These are phyloP conservation scores for Asteroscopus sphinx DNA, from an alignment of 2,888 invertebrate species.

Conservation along the genomic window DNA sequence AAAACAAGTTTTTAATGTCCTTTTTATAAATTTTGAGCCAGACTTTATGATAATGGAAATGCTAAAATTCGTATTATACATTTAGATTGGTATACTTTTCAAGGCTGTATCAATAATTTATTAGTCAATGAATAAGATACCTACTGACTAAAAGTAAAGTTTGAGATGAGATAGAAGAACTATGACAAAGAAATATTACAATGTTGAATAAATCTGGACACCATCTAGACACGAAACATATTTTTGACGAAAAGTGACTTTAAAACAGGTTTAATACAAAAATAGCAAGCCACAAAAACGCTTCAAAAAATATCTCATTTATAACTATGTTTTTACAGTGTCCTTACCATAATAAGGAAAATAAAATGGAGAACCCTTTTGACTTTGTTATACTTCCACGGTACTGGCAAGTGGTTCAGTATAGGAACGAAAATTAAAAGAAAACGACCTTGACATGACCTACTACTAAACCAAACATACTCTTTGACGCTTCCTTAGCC, in stretches of 20 bases:
- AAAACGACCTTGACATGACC: slow-evolving; percentile 39
- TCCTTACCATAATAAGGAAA: slow-evolving; percentile 16
- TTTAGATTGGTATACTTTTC: slow-evolving; percentile 12
- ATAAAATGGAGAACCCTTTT: slow-evolving; percentile 40
- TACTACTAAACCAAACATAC: too few relatives aligned
- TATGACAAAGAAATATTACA: too few relatives aligned
- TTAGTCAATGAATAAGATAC: too few relatives aligned
- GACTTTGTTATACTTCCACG: slow-evolving; percentile 26
- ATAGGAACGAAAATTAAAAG: slow-evolving; percentile 36
- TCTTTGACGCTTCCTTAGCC: too few relatives aligned
- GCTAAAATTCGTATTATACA: background rate
- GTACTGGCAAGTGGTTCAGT: background rate
- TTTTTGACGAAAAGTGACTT: background rate
- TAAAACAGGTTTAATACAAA: slow-evolving; percentile 2
- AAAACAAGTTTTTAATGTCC: slow-evolving; percentile 31
- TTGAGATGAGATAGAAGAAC: too few relatives aligned
- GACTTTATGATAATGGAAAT: slow-evolving; percentile 3
- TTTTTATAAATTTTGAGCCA: background rate
- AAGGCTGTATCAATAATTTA: slow-evolving; percentile 6
- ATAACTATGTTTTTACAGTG: slow-evolving; percentile 27
- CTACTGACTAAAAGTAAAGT: too few relatives aligned
- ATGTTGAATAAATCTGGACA: too few relatives aligned
- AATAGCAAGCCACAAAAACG: slow-evolving; percentile 4
- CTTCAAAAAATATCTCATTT: slow-evolving; percentile 20
- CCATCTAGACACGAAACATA: too few relatives aligned